Conservation (phyloP, 2,888 invertebrate species). For the Meteorus colon region DNA sequence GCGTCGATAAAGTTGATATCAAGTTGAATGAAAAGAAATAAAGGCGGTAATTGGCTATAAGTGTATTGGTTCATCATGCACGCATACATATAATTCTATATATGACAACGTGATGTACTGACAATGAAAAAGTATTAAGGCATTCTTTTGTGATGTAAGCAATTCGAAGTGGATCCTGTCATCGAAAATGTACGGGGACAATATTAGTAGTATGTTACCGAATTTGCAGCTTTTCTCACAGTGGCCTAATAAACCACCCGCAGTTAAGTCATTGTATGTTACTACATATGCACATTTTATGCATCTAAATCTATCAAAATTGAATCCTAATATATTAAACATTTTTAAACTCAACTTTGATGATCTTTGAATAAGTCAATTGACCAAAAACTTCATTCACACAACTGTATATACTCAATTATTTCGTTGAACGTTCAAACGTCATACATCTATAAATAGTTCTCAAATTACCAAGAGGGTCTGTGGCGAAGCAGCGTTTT, state of each 20-base stretch:
- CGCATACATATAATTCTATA: no score
- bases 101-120: no score
- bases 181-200: not conserved
- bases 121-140: no score
- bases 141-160: not conserved
- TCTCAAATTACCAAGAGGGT: constrained; percentile 63
- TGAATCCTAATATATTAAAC: not conserved
- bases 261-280: no score
- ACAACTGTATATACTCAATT: constrained; percentile 46
- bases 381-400: constrained; percentile 6
- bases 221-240: not conserved
- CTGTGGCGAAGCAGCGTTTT: constrained; percentile 64
- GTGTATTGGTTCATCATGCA: no score
- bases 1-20: no score
- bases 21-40: no score
- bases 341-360: not conserved
- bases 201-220: not conserved
- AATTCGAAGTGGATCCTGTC: not conserved
- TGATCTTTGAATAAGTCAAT: not conserved
- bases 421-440: constrained; percentile 56
- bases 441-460: constrained; percentile 66
- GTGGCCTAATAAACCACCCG: no score
- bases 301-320: not conserved
- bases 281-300: not conserved
- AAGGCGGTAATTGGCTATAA: no score